Percentiles rank a stretch among this genome's conserved stretches.
Evolutionary conservation across 2,797 vertebrate genomes (phyloP).

Genomic region (Trachops cirrhosus): DNA sequence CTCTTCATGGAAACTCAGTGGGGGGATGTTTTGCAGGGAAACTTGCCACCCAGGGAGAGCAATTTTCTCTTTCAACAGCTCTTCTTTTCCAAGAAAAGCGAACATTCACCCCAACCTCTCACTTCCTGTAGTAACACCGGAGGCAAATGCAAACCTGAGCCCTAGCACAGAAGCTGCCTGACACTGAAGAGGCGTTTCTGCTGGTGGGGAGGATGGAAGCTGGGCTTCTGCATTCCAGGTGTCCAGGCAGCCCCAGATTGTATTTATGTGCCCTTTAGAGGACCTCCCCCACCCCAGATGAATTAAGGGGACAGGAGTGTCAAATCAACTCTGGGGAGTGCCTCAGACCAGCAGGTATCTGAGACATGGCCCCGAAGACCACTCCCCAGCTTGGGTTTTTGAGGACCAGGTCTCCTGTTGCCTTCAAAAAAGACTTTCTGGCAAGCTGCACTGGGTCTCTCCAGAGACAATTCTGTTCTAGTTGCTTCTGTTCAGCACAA

Average conservation of each 20-base stretch:
- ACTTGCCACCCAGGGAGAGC: conserved; percentile 30
- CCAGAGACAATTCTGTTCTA: conserved; percentile 73
- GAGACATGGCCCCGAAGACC: background rate
- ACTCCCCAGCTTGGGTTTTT: conserved; percentile 69
- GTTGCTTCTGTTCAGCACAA: conserved; percentile 77
- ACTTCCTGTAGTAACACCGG: background rate
- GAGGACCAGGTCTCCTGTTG: conserved; percentile 64
- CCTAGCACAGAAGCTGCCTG: background rate
- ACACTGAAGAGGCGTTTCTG: background rate
- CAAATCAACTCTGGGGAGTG: background rate
- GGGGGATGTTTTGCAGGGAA: background rate
- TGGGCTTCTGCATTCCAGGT: background rate
- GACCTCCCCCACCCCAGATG: background rate
- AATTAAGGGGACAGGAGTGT: background rate
- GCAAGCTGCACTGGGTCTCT: conserved; percentile 74
- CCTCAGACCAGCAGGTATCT: background rate
- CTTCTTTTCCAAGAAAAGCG: conserved; percentile 37
- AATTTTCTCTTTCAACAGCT: conserved; percentile 45
- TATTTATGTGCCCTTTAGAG: background rate
- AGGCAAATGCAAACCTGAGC: background rate
- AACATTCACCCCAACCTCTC: background rate
- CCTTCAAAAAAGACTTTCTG: conserved; percentile 71
- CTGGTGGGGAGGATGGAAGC: background rate
- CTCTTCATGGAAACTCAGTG: conserved; percentile 18
- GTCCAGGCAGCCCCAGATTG: background rate